phyloP scores from a whole-genome alignment of 2,797 vertebrate species.

The Tamandua tetradactyla region DNA sequence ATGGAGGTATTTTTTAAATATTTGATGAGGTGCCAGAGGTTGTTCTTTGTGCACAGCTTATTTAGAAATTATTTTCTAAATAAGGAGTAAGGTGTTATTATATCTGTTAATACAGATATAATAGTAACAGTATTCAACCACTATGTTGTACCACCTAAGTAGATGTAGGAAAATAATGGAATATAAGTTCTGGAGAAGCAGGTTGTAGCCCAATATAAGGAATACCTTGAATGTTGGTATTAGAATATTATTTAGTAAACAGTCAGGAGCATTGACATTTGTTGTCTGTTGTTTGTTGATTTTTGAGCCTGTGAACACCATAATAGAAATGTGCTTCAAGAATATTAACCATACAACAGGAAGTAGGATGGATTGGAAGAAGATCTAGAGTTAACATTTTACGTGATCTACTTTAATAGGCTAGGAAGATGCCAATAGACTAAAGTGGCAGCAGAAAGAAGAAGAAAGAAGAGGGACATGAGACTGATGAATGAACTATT shows the following conservation, averaged over 20 bases:
- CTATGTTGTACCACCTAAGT: neutral
- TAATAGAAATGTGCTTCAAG: neutral
- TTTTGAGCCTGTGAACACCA: slow-evolving; percentile 18
- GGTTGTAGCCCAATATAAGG: neutral
- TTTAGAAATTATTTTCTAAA: too few relatives aligned
- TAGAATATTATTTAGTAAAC: slow-evolving; percentile 2
- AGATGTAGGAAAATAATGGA: slow-evolving; percentile 20
- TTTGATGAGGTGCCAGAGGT: slow-evolving; percentile 51
- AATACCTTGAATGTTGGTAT: neutral
- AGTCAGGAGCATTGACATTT: neutral
- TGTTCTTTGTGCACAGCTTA: slow-evolving; percentile 3
- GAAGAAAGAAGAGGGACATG: neutral
- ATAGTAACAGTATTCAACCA: neutral
- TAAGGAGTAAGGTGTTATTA: too few relatives aligned
- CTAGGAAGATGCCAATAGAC: neutral
- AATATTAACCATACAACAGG: neutral
- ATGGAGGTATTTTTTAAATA: neutral
- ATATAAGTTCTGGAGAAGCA: neutral
- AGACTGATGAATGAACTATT: neutral
- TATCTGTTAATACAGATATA: slow-evolving; percentile 6
- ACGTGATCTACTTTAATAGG: neutral
- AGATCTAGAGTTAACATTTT: neutral
- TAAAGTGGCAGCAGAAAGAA: neutral
- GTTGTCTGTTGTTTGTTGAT: neutral
- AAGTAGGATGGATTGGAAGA: neutral